phyloP scores from a whole-genome alignment of 2,888 invertebrate species.

The Mesodorylaimus sp. region DNA sequence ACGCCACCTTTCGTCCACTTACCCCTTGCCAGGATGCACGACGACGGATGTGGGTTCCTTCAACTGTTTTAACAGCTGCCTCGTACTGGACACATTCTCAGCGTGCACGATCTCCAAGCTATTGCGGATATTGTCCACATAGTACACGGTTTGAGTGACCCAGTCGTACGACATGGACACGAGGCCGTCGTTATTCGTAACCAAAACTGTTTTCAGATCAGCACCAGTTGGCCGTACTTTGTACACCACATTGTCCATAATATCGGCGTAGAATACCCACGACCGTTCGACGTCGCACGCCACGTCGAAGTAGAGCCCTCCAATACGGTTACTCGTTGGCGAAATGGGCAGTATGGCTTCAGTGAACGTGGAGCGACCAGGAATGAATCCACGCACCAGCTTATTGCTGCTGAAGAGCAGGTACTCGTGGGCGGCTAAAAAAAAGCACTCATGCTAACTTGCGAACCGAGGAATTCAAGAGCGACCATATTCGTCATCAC shows the following conservation, averaged over 20 bases:
- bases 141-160: conserved; percentile 83
- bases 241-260: conserved; percentile 42
- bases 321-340: conserved; percentile 71
- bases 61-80: conserved; percentile 63
- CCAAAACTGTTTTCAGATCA: conserved; percentile 65
- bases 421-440: conserved; percentile 19
- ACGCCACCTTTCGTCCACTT: conserved; percentile 11
- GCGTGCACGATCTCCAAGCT: conserved; percentile 79
- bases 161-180: conserved; percentile 88
- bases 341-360: conserved; percentile 79
- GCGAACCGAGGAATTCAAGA: conserved; percentile 19
- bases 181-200: conserved; percentile 88
- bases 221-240: conserved; percentile 15
- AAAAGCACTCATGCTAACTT: not conserved
- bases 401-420: conserved; percentile 37
- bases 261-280: conserved; percentile 91
- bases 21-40: conserved; percentile 80
- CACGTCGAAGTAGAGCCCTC: conserved; percentile 82
- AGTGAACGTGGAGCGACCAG: conserved; percentile 69
- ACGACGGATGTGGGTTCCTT: conserved; percentile 87
- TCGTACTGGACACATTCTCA: conserved; percentile 58
- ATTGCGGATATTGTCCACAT: conserved; percentile 80
- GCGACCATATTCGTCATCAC: conserved; percentile 11
- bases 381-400: conserved; percentile 70
- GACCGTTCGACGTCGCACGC: conserved; percentile 33